Conservation (phyloP, 2,888 invertebrate genomes). For the Lasius platythorax region DNA sequence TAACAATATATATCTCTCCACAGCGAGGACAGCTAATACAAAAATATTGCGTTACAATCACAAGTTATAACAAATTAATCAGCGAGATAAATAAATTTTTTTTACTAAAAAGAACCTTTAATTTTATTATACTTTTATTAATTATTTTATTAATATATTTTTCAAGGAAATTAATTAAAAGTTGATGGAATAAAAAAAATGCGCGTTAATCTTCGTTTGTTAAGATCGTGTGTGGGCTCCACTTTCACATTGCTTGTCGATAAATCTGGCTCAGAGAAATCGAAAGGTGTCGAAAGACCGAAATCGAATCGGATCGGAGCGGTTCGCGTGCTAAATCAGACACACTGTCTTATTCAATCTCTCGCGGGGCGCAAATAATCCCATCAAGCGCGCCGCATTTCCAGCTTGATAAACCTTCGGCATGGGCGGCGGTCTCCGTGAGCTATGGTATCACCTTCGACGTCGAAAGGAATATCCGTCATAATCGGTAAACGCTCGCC, state of each 20-base stretch:
- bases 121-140: not conserved
- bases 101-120: not conserved
- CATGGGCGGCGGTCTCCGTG: conserved; percentile 34
- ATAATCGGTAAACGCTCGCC: conserved; percentile 66
- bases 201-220: not conserved
- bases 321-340: conserved; percentile 34
- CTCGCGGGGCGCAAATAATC: conserved; percentile 63
- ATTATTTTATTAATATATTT: not conserved
- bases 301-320: not conserved
- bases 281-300: not conserved
- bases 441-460: conserved; percentile 57
- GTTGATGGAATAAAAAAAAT: not conserved
- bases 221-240: not conserved
- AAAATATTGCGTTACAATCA: not conserved
- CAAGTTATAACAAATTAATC: not conserved
- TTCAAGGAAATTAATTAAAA: not conserved
- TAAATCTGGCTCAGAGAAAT: not conserved
- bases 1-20: not conserved
- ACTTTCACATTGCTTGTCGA: not conserved
- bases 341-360: conserved; percentile 65
- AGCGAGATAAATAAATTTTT: not conserved
- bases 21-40: not conserved
- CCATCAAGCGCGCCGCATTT: conserved; percentile 61
- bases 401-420: conserved; percentile 66
- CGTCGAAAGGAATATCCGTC: conserved; percentile 68